Evolutionary conservation across 1,140 invertebrate genomes (phyloP), one percentile per base, ranked within the genome.

Genomic region (Vanessa atalanta): DNA sequence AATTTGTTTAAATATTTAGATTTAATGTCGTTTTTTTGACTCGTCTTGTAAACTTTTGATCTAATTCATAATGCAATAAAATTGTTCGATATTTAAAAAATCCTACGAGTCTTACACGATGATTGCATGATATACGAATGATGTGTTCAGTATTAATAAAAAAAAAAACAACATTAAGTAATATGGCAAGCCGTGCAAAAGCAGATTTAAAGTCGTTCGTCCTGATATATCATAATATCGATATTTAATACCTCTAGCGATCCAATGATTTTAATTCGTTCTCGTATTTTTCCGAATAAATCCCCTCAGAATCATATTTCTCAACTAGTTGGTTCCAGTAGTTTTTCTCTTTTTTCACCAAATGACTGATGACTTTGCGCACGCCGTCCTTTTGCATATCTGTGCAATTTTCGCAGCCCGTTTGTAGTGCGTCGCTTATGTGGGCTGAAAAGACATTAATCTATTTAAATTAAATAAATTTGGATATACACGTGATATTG

Each of bases 271-370:
- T 79, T 0, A 92, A 70, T 65, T 93, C 86, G 0, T 91, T 80
- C 74, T 94, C 94, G 80, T 95, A 96, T 73, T 94, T 95, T 20
- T 84, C 83, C 26, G 92, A 92, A 83, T 95, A 96, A 0, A 88
- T 79, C 0, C 93, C 93, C 0, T 95, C 86, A 0, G 95, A 94
- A 79, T 96, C 96, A 79, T 94, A 96, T 81, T 95, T 96, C 2
- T 87, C 84, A 5, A 94, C 86, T 0, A 96, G 81, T 12, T 93
- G 76, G 9, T 93, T 84, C 95, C 95, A 96, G 65, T 93, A 86
- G 0, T 93, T 92, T 0, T 89, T 89, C 67, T 95, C 95, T 4
- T 96, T 93, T n/a, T 94, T 92, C 26, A 94, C 93, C 14, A 95
- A 78, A 64, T 89, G 92, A 14, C 84, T 84, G 66, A 95, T 93